These are phyloP conservation scores for Phaethornis superciliosus DNA, from an alignment of 2,113 vertebrate species.

Conservation along the genomic window DNA sequence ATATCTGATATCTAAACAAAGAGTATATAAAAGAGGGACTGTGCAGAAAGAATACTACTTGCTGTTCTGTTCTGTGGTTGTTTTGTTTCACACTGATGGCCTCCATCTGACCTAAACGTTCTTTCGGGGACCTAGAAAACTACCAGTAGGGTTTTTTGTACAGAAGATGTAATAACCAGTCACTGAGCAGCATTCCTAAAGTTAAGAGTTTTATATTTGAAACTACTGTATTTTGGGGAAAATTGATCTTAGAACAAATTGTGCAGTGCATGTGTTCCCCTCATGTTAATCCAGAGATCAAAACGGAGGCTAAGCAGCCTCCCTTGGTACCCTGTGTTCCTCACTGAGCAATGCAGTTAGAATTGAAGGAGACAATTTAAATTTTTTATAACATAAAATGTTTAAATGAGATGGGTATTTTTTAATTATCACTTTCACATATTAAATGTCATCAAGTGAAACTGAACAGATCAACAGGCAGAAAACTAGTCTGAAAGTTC, in stretches of 20 bases:
- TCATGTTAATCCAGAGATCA: background rate
- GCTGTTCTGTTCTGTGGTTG: background rate
- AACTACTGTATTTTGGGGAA: background rate
- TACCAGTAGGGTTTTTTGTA: background rate
- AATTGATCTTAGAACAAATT: background rate
- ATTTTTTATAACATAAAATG: no score
- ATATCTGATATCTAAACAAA: background rate
- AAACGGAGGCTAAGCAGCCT: background rate
- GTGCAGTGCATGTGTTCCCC: background rate
- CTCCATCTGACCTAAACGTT: accelerated
- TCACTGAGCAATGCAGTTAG: background rate
- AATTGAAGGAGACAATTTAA: background rate
- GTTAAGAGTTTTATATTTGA: background rate
- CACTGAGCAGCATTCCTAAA: background rate
- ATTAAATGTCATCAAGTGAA: background rate
- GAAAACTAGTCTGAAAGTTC: background rate
- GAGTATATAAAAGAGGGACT: background rate
- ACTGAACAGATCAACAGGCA: background rate
- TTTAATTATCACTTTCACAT: background rate
- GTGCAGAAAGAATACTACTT: background rate
- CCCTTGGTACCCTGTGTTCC: background rate
- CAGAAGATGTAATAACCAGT: background rate
- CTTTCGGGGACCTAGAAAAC: background rate
- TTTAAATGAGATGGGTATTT: background rate
- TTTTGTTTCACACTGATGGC: background rate